These are phyloP conservation scores for Bubo bubo DNA, from an alignment of 2,113 vertebrate species.

Conservation along the genomic window DNA sequence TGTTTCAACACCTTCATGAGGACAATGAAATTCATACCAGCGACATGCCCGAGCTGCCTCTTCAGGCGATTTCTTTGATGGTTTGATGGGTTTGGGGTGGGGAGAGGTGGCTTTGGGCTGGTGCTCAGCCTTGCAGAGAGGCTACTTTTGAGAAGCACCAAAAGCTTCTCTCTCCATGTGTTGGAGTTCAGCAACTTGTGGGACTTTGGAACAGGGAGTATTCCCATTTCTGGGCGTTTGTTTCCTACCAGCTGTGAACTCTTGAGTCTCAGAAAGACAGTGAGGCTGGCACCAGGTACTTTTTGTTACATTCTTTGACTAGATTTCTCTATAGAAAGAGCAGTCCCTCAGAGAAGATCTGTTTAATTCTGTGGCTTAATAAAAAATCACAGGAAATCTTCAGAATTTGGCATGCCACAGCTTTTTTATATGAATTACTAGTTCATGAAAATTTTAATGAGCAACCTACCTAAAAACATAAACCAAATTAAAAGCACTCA, in stretches of 20 bases:
- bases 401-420: background rate
- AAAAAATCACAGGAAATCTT: background rate
- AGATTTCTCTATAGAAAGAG: background rate
- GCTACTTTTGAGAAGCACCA: background rate
- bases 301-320: fast-evolving
- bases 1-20: background rate
- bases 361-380: background rate
- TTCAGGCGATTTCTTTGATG: background rate
- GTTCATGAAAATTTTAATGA: background rate
- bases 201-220: background rate
- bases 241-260: background rate
- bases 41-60: background rate
- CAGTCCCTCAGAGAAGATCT: background rate
- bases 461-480: background rate
- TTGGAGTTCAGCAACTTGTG: background rate
- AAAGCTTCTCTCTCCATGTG: background rate
- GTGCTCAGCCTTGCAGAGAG: background rate
- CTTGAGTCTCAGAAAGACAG: fast-evolving
- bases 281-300: fast-evolving
- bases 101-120: background rate
- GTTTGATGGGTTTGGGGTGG: background rate
- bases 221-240: background rate
- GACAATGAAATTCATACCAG: fast-evolving
- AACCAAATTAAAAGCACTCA: fast-evolving
- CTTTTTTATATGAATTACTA: background rate